phyloP scores from a whole-genome alignment of 2,797 vertebrate genomes.

The Natrix natrix region DNA sequence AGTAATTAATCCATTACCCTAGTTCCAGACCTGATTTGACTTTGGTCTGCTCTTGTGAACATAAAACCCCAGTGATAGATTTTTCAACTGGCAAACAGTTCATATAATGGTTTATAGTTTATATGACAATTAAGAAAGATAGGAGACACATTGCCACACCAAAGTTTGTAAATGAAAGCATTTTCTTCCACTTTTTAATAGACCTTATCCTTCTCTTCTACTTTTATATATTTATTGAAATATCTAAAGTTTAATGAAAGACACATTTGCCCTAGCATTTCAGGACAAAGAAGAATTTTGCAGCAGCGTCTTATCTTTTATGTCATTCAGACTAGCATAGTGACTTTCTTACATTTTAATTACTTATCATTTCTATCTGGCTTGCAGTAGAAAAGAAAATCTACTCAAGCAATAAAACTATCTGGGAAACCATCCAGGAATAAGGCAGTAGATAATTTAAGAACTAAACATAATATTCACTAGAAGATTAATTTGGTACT shows the following conservation, averaged over 20 bases:
- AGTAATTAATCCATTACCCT: background rate
- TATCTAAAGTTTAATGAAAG: constrained; percentile 36
- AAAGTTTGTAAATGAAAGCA: constrained; percentile 20
- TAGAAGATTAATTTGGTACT: constrained; percentile 46
- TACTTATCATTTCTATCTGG: constrained; percentile 50
- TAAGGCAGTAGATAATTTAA: constrained; percentile 57
- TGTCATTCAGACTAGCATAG: constrained; percentile 23
- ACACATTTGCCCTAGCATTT: constrained; percentile 36
- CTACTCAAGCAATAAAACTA: constrained; percentile 55
- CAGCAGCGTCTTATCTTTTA: background rate
- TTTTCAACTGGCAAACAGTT: background rate
- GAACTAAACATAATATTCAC: constrained; percentile 56
- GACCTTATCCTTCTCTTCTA: constrained; percentile 17
- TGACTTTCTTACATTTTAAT: constrained; percentile 31
- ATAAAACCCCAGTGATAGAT: background rate
- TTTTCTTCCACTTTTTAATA: constrained; percentile 40
- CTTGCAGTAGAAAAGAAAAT: constrained; percentile 45
- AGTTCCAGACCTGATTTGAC: background rate
- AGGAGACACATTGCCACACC: constrained; percentile 21
- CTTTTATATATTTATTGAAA: background rate
- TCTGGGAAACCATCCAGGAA: constrained; percentile 48
- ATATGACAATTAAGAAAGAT: background rate
- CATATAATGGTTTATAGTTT: background rate
- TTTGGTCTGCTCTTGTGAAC: background rate
- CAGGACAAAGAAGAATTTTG: background rate